Conservation (phyloP, 35 echinoderm and acorn worm species). For the Eucidaris tribuloides region DNA sequence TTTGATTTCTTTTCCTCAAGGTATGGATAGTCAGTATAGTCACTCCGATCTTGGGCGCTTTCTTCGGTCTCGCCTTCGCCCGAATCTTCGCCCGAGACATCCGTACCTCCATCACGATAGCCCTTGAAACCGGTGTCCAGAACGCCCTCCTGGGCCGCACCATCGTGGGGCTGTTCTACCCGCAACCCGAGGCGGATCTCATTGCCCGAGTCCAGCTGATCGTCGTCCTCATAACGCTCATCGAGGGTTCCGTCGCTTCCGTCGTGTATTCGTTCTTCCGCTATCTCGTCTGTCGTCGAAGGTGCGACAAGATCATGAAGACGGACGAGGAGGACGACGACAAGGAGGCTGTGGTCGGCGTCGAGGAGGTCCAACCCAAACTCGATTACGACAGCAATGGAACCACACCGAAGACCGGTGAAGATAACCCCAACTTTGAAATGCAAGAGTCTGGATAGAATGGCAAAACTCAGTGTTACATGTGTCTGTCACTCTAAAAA, state of each 20-base stretch:
- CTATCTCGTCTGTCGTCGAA: not conserved
- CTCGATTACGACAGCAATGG: conserved; percentile 3
- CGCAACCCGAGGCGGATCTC: conserved; percentile 76
- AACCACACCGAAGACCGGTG: not conserved
- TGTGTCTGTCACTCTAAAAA: no score
- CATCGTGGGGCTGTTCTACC: conserved; percentile 55
- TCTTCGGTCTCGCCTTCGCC: conserved; percentile 61
- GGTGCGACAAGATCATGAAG: conserved; percentile 7
- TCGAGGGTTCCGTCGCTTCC: conserved; percentile 39
- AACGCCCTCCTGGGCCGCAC: conserved; percentile 71
- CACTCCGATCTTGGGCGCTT: conserved; percentile 35
- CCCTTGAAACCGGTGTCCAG: conserved; percentile 72
- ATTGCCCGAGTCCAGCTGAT: conserved; percentile 55
- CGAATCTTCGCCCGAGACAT: conserved; percentile 56
- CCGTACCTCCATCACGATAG: conserved; percentile 53
- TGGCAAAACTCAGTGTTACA: no score
- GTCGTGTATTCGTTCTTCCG: conserved; percentile 5
- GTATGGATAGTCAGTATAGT: conserved; percentile 38
- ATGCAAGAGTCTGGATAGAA: not conserved
- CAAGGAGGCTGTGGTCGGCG: not conserved
- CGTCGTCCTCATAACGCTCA: conserved; percentile 41
- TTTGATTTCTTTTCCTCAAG: conserved; percentile 8
- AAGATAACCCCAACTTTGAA: not conserved
- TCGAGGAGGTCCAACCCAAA: not conserved
- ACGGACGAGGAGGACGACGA: not conserved